Evolutionary conservation across 2,888 invertebrate species (phyloP).

Genomic region (Macropis europaea): DNA sequence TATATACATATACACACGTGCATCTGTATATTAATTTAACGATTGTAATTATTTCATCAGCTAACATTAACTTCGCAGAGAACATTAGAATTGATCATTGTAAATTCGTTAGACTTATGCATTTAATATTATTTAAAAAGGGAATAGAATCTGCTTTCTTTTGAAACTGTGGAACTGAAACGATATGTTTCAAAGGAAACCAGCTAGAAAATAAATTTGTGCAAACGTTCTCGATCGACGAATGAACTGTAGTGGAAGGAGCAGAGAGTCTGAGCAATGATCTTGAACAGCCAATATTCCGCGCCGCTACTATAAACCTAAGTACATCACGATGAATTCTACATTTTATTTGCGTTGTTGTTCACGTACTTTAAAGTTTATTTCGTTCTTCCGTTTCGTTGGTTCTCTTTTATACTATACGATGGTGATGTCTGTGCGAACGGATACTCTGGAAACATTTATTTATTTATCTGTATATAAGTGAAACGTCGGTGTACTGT

Average conservation of each 20-base stretch:
- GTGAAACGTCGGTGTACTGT: not conserved
- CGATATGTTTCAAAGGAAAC: too few relatives aligned
- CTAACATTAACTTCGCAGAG: not conserved
- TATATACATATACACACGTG: not conserved
- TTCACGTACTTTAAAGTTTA: not conserved
- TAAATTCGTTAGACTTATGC: too few relatives aligned
- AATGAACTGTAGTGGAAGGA: too few relatives aligned
- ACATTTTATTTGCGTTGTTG: not conserved
- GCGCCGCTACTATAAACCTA: too few relatives aligned
- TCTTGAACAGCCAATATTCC: too few relatives aligned
- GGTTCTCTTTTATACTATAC: not conserved
- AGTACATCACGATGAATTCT: too few relatives aligned
- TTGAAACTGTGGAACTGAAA: not conserved
- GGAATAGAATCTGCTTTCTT: not conserved
- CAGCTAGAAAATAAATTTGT: too few relatives aligned
- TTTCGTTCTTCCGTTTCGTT: not conserved
- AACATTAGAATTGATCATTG: too few relatives aligned
- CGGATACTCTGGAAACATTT: constrained; percentile 28
- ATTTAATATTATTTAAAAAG: not conserved
- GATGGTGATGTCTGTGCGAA: not conserved
- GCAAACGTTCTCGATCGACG: too few relatives aligned
- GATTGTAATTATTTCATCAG: constrained; percentile 8
- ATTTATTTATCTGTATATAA: constrained; percentile 25
- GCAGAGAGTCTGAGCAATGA: too few relatives aligned
- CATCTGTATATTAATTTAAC: constrained; percentile 8